These are phyloP conservation scores for Uropetala carovei DNA, from an alignment of 2,888 invertebrate genomes.

Conservation along the genomic window DNA sequence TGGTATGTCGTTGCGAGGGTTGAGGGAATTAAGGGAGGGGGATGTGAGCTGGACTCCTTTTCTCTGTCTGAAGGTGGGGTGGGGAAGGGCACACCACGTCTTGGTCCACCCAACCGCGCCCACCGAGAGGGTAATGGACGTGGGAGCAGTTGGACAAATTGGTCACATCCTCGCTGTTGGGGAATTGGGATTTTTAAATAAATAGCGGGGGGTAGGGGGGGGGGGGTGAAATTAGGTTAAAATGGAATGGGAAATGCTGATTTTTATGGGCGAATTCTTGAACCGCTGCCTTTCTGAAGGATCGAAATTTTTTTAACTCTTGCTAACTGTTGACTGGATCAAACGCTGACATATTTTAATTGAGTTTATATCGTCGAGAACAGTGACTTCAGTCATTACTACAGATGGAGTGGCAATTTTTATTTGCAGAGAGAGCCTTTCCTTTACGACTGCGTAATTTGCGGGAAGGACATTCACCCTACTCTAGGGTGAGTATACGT, in stretches of 20 bases:
- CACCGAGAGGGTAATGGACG: neutral
- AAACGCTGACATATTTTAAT: no score
- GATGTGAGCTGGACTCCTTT: neutral
- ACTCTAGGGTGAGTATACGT: no score
- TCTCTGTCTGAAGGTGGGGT: neutral
- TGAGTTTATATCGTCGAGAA: no score
- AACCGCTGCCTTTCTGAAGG: neutral
- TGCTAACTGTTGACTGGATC: neutral
- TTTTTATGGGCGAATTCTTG: neutral
- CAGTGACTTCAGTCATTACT: no score
- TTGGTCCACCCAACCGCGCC: neutral
- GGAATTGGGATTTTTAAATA: neutral
- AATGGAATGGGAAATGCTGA: constrained; percentile 2
- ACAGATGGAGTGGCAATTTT: no score
- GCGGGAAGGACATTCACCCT: no score
- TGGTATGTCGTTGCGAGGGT: neutral
- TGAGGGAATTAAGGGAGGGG: neutral
- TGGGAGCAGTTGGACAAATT: neutral
- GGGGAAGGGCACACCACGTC: neutral
- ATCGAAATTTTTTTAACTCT: neutral
- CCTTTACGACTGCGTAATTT: no score
- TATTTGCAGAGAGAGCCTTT: no score
- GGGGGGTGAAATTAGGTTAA: neutral
- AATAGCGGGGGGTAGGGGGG: neutral
- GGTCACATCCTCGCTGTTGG: constrained; percentile 15